A percentile compares a stretch with the other conserved stretches of the same genome.
phyloP scores from a whole-genome alignment of 2,113 vertebrate species.

The Rhipidura dahli region DNA sequence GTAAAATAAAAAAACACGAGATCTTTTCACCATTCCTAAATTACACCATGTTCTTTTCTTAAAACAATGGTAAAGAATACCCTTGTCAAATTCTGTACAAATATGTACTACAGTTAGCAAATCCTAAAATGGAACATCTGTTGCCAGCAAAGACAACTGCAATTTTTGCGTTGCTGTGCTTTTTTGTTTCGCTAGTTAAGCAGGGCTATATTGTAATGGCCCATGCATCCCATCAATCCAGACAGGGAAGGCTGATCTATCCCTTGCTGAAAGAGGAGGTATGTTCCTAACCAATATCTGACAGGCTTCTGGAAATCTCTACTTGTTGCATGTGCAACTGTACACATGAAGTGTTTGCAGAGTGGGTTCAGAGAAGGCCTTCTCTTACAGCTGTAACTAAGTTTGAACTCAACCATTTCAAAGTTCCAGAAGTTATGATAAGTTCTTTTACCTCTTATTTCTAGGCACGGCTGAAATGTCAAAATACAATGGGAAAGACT shows the following conservation, averaged over 20 bases:
- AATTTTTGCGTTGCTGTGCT: not conserved
- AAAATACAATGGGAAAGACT: conserved; percentile 60
- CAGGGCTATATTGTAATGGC: not conserved
- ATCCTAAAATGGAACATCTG: not conserved
- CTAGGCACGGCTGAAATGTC: conserved; percentile 20
- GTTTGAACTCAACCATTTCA: conserved; percentile 38
- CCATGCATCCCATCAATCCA: not conserved
- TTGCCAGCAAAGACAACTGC: not conserved
- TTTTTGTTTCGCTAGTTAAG: not conserved
- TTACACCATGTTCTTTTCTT: not conserved
- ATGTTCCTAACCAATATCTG: not conserved
- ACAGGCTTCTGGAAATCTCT: conserved; percentile 19
- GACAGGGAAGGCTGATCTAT: not conserved
- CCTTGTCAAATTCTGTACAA: not conserved
- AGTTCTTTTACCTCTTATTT: conserved; percentile 50
- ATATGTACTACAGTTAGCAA: not conserved
- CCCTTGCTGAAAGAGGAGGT: not conserved
- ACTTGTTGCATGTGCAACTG: not conserved
- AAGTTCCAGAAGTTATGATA: conserved; percentile 34
- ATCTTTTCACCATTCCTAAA: not conserved
- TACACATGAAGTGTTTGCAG: not conserved
- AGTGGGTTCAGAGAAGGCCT: not conserved
- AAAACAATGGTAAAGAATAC: not conserved
- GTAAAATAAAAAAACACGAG: not conserved
- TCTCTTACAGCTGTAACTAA: not conserved